phyloP scores from a whole-genome alignment of 2,797 vertebrate species.

The Oreochromis mossambicus region DNA sequence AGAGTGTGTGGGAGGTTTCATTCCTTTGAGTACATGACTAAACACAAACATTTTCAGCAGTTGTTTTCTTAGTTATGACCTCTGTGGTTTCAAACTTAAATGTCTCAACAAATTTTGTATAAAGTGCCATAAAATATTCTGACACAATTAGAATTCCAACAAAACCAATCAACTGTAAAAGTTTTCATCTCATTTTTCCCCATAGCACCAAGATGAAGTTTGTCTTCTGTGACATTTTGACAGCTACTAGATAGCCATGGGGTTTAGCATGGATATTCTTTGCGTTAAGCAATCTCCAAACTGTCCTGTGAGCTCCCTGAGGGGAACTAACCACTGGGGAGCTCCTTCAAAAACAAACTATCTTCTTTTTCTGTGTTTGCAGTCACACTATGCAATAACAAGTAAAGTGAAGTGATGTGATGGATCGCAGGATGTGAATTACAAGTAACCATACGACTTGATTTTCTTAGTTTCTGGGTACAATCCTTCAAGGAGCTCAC shows the following conservation, averaged over 20 bases:
- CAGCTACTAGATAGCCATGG: not conserved
- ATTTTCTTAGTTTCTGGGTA: not conserved
- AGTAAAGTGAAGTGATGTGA: not conserved
- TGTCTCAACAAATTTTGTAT: not conserved
- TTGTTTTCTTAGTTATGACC: not conserved
- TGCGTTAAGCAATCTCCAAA: not conserved
- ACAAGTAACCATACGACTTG: not conserved
- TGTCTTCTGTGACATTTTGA: not conserved
- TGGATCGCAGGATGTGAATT: not conserved
- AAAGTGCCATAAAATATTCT: not conserved
- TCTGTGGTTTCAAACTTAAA: not conserved
- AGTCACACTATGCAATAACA: not conserved
- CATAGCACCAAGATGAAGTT: not conserved
- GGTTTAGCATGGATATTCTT: not conserved
- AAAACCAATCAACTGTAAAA: not conserved
- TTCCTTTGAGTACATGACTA: not conserved
- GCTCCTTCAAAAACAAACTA: not conserved
- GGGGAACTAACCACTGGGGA: not conserved
- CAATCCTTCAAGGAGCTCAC: not conserved
- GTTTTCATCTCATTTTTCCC: not conserved
- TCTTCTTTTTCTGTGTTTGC: not conserved
- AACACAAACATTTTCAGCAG: not conserved
- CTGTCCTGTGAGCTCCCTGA: not conserved
- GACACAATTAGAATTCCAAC: not conserved
- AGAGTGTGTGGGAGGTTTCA: not conserved